Percentiles rank a stretch among this genome's conserved stretches.
Conservation (phyloP, 1,140 invertebrate genomes). For the Cyphomyrmex costatus region DNA sequence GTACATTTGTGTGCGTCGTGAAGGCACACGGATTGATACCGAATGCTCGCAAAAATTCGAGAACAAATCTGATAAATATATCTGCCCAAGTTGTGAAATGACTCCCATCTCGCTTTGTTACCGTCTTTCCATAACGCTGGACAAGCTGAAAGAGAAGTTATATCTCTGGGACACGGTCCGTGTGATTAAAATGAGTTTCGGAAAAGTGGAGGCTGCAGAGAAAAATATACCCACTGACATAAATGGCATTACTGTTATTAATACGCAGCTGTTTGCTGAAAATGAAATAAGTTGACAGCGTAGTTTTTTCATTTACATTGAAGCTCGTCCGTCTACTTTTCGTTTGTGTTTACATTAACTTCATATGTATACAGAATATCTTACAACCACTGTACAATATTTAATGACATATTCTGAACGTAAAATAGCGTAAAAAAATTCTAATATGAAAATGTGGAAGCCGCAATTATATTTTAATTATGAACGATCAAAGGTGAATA, state of each 20-base stretch:
- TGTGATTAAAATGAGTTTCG: slow-evolving; percentile 11
- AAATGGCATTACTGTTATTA: slow-evolving; percentile 3
- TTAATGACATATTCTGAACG: too few species aligned
- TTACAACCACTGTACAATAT: too few species aligned
- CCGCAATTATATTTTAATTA: too few species aligned
- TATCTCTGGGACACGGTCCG: neutral
- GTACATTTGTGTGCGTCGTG: slow-evolving; percentile 13
- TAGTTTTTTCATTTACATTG: neutral
- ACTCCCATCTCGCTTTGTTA: neutral
- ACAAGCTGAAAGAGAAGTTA: slow-evolving; percentile 7
- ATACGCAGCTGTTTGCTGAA: neutral
- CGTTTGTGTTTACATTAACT: neutral
- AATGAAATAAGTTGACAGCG: neutral
- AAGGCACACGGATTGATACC: slow-evolving; percentile 10
- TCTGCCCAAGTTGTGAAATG: neutral
- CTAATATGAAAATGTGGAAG: too few species aligned
- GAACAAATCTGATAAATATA: slow-evolving; percentile 51
- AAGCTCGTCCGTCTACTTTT: neutral
- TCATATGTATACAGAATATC: neutral
- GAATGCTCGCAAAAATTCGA: neutral
- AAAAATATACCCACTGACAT: neutral
- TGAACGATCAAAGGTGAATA: too few species aligned
- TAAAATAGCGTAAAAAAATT: too few species aligned
- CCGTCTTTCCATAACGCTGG: neutral
- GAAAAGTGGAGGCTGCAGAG: neutral